Base-by-base conservation (phyloP, 2,888 invertebrate genomes). In the Mallateleia sp. region DNA sequence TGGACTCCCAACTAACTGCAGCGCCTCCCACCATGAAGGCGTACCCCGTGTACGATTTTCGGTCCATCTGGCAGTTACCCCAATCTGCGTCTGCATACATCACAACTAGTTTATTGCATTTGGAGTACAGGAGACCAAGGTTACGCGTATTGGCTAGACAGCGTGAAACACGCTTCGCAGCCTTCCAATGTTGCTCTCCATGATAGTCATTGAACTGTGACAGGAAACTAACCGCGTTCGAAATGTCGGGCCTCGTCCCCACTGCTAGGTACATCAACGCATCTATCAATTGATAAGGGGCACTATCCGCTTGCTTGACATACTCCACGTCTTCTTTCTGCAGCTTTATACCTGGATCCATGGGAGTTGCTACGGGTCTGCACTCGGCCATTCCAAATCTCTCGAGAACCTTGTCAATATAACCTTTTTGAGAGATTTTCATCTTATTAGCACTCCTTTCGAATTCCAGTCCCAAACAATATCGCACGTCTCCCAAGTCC, bases 51-150 rank as follows among this genome's bases (percentile, higher is more conserved):
- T 60, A 34, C 34, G 60, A 60, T n/a, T 14, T 60, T 15, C 34
- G 32, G 18, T 60, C 60, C 4, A 60, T 18, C 7, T n/a, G 6
- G 28, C 60, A 58, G 24, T 9, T 56, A 3, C 14, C 69, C 69
- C 58, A 78, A 47, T 78, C 69, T 15, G 54, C 64, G 25, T 78
- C 67, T 0, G 20, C 14, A 34, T 60, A 75, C 32, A 60, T 62
- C 34, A 25, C 24, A 1, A 50, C 32, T 32, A 6, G 32, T 6
- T 32, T 8, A 6, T 32, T 32, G 32, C 6, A 32, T 8, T 32
- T 32, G 50, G 28, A 22, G 56, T 45, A 64, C 7, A 42, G 1
- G 14, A 58, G 28, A 5, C 58, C 58, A n/a, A 58, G 7, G 15
- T 38, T 42, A 9, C 14, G 38, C 15, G 47, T 69, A 14, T n/a